Conservation (phyloP, 2,888 invertebrate genomes). For the Andrena bucephala region DNA sequence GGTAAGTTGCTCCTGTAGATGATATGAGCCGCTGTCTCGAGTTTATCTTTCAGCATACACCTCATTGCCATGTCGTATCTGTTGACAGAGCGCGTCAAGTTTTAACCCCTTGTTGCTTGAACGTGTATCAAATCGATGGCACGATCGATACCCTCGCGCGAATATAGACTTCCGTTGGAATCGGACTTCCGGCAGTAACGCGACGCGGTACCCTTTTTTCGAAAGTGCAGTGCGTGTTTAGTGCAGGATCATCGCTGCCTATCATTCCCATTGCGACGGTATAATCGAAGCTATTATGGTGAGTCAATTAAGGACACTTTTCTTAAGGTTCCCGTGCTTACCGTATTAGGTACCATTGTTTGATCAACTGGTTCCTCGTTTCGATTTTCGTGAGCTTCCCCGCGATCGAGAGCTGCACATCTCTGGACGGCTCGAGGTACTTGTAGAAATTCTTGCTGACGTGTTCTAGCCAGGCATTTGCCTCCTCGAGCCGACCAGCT, state of each 20-base stretch:
- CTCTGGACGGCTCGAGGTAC: slow-evolving; percentile 56
- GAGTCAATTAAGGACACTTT: not conserved
- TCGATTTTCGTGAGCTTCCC: slow-evolving; percentile 65
- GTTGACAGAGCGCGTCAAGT: too few relatives aligned
- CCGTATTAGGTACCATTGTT: slow-evolving; percentile 69
- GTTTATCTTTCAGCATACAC: slow-evolving; percentile 16
- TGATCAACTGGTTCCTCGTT: slow-evolving; percentile 61
- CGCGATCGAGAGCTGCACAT: slow-evolving; percentile 62
- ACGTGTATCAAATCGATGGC: not conserved
- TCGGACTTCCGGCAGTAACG: too few relatives aligned
- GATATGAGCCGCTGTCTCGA: slow-evolving; percentile 20
- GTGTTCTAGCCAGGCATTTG: slow-evolving; percentile 65
- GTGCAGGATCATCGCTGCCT: not conserved
- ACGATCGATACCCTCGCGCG: not conserved
- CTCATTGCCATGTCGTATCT: slow-evolving; percentile 46
- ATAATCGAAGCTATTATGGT: not conserved
- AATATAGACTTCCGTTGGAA: not conserved
- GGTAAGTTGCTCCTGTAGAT: slow-evolving; percentile 35
- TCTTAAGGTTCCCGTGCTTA: slow-evolving; percentile 11
- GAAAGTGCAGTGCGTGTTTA: not conserved
- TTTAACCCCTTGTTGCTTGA: not conserved
- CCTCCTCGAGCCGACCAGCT: slow-evolving; percentile 69
- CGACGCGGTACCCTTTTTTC: not conserved
- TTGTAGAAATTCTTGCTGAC: slow-evolving; percentile 68
- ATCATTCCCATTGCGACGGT: not conserved